Conservation (phyloP, 2,113 vertebrate species). For the Ceyx margarethae region DNA sequence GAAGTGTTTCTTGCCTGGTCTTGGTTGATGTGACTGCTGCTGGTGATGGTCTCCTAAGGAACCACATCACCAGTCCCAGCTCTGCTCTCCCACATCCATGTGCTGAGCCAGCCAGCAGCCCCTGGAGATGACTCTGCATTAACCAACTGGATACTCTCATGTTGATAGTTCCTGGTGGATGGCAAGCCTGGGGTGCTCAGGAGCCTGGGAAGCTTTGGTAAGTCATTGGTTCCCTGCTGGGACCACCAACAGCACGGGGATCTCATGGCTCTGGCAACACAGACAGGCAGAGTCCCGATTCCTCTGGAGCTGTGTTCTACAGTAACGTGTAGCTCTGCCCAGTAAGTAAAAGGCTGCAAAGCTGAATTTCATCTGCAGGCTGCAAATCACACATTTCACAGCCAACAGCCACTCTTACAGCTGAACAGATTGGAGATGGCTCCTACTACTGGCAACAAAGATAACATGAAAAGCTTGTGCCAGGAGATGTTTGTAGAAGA, state of each 20-base stretch:
- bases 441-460: neutral
- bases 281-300: neutral
- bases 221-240: neutral
- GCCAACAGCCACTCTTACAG: neutral
- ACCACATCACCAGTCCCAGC: neutral
- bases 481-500: neutral
- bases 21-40: neutral
- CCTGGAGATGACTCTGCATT: neutral
- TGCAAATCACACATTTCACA: neutral
- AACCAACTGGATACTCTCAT: neutral
- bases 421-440: neutral
- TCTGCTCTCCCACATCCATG: neutral
- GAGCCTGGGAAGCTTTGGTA: neutral
- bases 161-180: neutral
- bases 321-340: neutral
- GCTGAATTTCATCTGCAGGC: neutral
- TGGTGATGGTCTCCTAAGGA: neutral
- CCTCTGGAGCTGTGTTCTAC: neutral
- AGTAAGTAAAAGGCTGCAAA: neutral
- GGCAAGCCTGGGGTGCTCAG: neutral
- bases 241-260: neutral
- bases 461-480: neutral
- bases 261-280: neutral
- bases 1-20: neutral
- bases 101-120: fast-evolving